Base-by-base conservation (phyloP, 2,797 vertebrate genomes). In the Gymnocypris eckloni region DNA sequence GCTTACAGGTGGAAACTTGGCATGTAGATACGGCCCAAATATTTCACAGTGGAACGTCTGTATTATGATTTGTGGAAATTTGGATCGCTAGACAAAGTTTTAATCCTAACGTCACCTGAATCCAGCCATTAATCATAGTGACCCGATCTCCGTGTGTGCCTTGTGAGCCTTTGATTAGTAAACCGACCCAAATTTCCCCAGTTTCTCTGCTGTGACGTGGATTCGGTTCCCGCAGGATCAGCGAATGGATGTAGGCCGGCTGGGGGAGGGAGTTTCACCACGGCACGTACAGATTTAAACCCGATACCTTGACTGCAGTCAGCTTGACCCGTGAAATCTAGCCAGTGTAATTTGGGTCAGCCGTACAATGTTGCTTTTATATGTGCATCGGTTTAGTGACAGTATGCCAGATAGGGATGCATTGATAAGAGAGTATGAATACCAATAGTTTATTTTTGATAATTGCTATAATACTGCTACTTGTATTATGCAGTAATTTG, bases 251-350 rank as follows among this genome's bases (percentile, higher is more conserved):
- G 61, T 69, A 56, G 73, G 73, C 9, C 61, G 25, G 22, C 4
- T 18, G 54, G 9, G 25, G 82, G 59, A 61, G 41, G 81, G 28
- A 11, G 39, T 15, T 61, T 83, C 28, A 48, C 52, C 13, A 45
- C 48, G 1, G 70, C 56, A 82, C 12, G 33, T 15, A 59, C 67
- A 12, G 16, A 85, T 86, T 79, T 67, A 84, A 83, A 86, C 72
- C 45, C 15, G 77, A 83, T 66, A 64, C 33, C 45, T 71, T 25
- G 64, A 54, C 61, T 66, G 33, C 83, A 85, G 64, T 82, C 48
- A 81, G 79, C 67, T 61, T 43, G 67, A 37, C 41, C 54, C 18
- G 4, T 82, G 56, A 71, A 76, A 56, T 45, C n/a, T 71, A 59
- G 50, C n/a, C 71, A 22, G 79, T 82, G 82, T 67, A 75, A 78